Conservation (phyloP, 2,888 invertebrate species). For the Trichogramma evanescens region DNA sequence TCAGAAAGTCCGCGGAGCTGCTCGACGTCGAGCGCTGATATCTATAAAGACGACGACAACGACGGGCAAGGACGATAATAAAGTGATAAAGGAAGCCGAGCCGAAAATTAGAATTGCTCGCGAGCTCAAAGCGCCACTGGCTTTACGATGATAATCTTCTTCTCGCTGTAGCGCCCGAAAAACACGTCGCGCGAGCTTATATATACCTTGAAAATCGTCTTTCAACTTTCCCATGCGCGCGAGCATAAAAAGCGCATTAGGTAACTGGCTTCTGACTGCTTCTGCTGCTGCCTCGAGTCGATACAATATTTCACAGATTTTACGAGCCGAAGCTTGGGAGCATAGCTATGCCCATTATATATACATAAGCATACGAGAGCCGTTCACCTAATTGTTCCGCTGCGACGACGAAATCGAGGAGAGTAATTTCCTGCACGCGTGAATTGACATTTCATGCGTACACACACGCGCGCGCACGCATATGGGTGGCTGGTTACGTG, state of each 20-base stretch:
- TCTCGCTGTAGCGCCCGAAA: background rate
- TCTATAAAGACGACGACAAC: slow-evolving; percentile 18
- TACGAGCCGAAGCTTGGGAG: slow-evolving; percentile 31
- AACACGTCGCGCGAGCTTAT: too few relatives aligned
- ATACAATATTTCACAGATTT: slow-evolving; percentile 36
- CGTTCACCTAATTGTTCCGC: slow-evolving; percentile 37
- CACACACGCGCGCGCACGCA: background rate
- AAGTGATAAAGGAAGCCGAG: slow-evolving; percentile 25
- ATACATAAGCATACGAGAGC: background rate
- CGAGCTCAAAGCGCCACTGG: slow-evolving; percentile 9
- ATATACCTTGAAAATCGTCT: too few relatives aligned
- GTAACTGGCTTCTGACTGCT: slow-evolving; percentile 4
- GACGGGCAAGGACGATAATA: slow-evolving; percentile 12
- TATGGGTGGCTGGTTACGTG: slow-evolving; percentile 16
- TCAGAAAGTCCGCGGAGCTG: slow-evolving; percentile 12
- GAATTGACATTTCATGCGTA: too few relatives aligned
- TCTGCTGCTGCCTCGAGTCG: slow-evolving; percentile 7
- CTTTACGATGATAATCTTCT: slow-evolving; percentile 23
- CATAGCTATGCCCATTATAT: too few relatives aligned
- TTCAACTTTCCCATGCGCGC: too few relatives aligned
- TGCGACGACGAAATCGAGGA: slow-evolving; percentile 9
- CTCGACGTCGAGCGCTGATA: slow-evolving; percentile 7
- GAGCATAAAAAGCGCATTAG: background rate
- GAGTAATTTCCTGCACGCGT: too few relatives aligned
- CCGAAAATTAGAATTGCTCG: slow-evolving; percentile 23